Base-by-base conservation (phyloP, 2,797 vertebrate species). In the Aeoliscus strigatus region DNA sequence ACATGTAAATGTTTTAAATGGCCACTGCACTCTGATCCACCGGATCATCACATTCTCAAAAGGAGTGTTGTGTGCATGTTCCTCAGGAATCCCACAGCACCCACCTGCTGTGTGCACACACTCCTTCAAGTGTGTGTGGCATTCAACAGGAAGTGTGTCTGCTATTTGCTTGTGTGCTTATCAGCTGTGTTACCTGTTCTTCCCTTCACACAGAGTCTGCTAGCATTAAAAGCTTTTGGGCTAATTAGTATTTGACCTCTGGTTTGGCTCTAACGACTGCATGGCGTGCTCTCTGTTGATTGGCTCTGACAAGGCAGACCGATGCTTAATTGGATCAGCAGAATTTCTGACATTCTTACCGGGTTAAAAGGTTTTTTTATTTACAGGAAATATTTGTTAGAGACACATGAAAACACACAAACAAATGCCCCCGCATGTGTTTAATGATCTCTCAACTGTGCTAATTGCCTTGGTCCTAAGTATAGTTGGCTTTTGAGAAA, bases 241-340 rank as follows among this genome's bases (percentile, higher is more conserved):
- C 69, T 80, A 79, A 85, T 85, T 82, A 83, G 71, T 73, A 39
- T 50, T 66, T 73, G 74, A 69, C 58, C 65, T 73, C 73, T 61
- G 52, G 51, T 66, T 70, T 64, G 60, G 53, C 63, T 51, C 67
- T 68, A 75, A 74, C 56, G 26, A 68, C 70, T 73, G 70, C 72
- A 60, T 78, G 71, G 59, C 24, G 54, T 50, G 70, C 61, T 70
- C 48, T 37, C 33, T 66, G 60, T 63, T 79, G 76, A 85, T 66
- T 73, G 62, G 59, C 70, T 72, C 60, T 72, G 70, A 73, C 79
- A 73, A 39, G 33, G 61, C 60, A 75, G 63, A 68, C 51, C 70
- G 68, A 50, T 43, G 52, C 35, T 47, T 77, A 83, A 83, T 85
- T 79, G 77, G 77, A 86, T 85, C 72, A 84, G 44, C 66, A 66